phyloP scores from a whole-genome alignment of 2,888 invertebrate species.

The Axea sp. region DNA sequence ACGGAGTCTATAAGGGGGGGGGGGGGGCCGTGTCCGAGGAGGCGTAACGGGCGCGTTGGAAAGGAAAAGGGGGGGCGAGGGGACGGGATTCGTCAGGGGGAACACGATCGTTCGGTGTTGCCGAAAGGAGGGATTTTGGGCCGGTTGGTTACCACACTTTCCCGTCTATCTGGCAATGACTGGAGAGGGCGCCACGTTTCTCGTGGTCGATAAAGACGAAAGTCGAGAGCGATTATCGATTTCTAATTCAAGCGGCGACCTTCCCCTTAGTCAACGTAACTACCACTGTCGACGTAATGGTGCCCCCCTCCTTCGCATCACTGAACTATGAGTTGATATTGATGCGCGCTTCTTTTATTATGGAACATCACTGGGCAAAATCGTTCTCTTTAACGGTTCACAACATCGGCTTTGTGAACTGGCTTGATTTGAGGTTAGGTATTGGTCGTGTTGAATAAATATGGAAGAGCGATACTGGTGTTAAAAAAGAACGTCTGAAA shows the following conservation, averaged over 20 bases:
- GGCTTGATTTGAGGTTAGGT: too few relatives aligned
- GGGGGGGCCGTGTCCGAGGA: conserved; percentile 19
- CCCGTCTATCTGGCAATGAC: neutral
- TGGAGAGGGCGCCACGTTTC: conserved; percentile 37
- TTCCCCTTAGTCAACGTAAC: too few relatives aligned
- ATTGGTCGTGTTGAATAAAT: too few relatives aligned
- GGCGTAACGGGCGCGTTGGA: conserved; percentile 12
- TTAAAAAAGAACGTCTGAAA: too few relatives aligned
- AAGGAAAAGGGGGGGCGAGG: neutral
- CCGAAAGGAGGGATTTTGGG: neutral
- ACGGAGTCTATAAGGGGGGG: too few relatives aligned
- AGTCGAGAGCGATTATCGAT: conserved; percentile 62
- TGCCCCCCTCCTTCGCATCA: conserved; percentile 1
- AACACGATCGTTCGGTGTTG: too few relatives aligned
- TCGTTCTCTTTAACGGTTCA: conserved; percentile 48
- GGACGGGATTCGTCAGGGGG: neutral
- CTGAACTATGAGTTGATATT: conserved; percentile 42
- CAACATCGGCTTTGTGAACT: too few relatives aligned
- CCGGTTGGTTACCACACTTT: too few relatives aligned
- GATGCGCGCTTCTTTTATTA: conserved; percentile 44
- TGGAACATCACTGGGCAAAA: conserved; percentile 47
- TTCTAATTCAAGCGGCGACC: conserved; percentile 24
- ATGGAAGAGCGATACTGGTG: too few relatives aligned
- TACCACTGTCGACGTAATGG: conserved; percentile 3
- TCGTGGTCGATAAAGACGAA: conserved; percentile 63